Conservation (phyloP, 2,888 invertebrate genomes). For the Chrysina gloriosa region DNA sequence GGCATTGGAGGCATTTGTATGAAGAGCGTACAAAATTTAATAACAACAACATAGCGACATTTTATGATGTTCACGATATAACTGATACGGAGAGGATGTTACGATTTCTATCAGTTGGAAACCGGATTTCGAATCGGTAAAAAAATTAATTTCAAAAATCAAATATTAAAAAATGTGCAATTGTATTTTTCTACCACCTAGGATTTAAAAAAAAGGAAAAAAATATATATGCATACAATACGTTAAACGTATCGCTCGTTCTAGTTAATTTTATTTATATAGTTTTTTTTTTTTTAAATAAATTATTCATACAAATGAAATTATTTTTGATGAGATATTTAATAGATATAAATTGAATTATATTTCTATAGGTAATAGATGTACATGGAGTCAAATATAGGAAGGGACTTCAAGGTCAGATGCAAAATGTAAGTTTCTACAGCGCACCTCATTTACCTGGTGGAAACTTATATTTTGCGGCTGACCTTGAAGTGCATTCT, state of each 20-base stretch:
- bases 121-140: background rate
- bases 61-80: too few relatives aligned
- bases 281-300: conserved; percentile 6
- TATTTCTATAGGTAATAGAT: too few relatives aligned
- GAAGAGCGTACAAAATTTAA: too few relatives aligned
- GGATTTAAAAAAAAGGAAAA: background rate
- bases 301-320: conserved; percentile 6
- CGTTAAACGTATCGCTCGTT: background rate
- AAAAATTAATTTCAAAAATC: background rate
- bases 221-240: background rate
- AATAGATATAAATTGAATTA: background rate
- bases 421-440: too few relatives aligned
- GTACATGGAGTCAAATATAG: too few relatives aligned
- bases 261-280: conserved; percentile 28
- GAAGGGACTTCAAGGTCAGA: too few relatives aligned
- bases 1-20: too few relatives aligned
- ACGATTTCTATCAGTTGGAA: background rate
- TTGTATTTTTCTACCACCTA: conserved; percentile 21
- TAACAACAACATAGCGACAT: too few relatives aligned
- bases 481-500: too few relatives aligned
- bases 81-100: too few relatives aligned
- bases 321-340: conserved; percentile 12
- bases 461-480: too few relatives aligned
- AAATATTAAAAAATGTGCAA: conserved; percentile 17
- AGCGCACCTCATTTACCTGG: too few relatives aligned